Evolutionary conservation across 2,888 invertebrate species (phyloP), one percentile per base, ranked within the genome.

Genomic region (Drosophila algonquin): DNA sequence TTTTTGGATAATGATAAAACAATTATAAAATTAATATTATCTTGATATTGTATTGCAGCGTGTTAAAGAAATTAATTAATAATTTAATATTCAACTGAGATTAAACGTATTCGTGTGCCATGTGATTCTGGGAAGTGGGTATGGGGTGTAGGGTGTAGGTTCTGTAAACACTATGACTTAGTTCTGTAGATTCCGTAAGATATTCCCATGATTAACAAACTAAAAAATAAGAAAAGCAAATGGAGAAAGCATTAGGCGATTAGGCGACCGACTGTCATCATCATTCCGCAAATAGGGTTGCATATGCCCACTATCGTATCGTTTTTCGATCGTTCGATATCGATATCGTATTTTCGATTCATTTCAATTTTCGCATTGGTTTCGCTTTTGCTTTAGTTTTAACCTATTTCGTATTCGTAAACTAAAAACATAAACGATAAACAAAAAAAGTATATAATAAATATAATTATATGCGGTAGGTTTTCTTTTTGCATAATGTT

Each of bases 101-200:
- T 64, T 21, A 16, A 64, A 53, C 46, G 53, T 27, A 47, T 35
- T 55, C 67, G 67, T 53, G 60, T 45, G 60, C 60, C 30, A 30
- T 30, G 24, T 56, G n/a, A 24, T 6, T 45, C 21, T 14, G n/a
- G 59, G 35, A 12, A 47, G 46, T 40, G n/a, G 40, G 6, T 6
- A 32, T 12, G n/a, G 58, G 32, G 12, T 35, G 46, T 12, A 14
- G 58, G 32, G 12, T 35, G 46, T 1, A 12, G 35, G 35, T 12
- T 35, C n/a, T 64, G 63, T 69, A 69, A 68, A 69, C 68, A 50
- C 88, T 83, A 83, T 83, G 82, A 83, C 82, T 83, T 83, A 83
- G 82, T 76, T 88, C 55, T 86, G n/a, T 88, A 86, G 79, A 76
- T 80, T 78, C 8, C 62, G 62, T 50, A 30, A 8, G 61, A 55